These are phyloP conservation scores for Adoxophyes honmai DNA, from an alignment of 1,140 invertebrate genomes.

Conservation along the genomic window DNA sequence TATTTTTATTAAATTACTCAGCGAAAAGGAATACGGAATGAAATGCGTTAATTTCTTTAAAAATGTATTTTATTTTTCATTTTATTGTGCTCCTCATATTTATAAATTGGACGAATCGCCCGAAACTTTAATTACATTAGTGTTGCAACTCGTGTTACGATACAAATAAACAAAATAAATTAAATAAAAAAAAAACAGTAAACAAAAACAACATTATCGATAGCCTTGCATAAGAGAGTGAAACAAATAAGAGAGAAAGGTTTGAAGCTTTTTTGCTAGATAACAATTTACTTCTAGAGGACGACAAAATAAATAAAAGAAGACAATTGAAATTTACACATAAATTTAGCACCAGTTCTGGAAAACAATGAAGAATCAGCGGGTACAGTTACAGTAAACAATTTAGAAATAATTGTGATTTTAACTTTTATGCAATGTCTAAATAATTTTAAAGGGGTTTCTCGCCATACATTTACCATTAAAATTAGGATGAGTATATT, in stretches of 20 bases:
- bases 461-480: slow-evolving; percentile 8
- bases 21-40: slow-evolving; percentile 18
- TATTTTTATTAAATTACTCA: too few relatives aligned
- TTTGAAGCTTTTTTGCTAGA: too few relatives aligned
- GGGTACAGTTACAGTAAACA: neutral
- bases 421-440: slow-evolving; percentile 13
- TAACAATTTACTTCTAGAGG: neutral
- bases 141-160: slow-evolving; percentile 48
- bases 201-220: slow-evolving; percentile 47
- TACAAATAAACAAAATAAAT: slow-evolving; percentile 61
- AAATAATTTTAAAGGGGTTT: slow-evolving; percentile 5
- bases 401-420: slow-evolving; percentile 10
- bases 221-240: slow-evolving; percentile 27
- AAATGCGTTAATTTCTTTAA: slow-evolving; percentile 39
- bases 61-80: slow-evolving; percentile 73
- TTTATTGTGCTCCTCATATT: slow-evolving; percentile 71
- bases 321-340: too few relatives aligned
- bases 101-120: slow-evolving; percentile 50
- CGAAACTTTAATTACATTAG: slow-evolving; percentile 55
- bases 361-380: slow-evolving; percentile 12
- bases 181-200: slow-evolving; percentile 55
- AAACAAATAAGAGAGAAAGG: neutral
- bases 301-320: neutral
- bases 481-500: neutral
- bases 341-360: slow-evolving; percentile 26